phyloP scores from a whole-genome alignment of 2,113 vertebrate species.

The Actenoides hombroni region DNA sequence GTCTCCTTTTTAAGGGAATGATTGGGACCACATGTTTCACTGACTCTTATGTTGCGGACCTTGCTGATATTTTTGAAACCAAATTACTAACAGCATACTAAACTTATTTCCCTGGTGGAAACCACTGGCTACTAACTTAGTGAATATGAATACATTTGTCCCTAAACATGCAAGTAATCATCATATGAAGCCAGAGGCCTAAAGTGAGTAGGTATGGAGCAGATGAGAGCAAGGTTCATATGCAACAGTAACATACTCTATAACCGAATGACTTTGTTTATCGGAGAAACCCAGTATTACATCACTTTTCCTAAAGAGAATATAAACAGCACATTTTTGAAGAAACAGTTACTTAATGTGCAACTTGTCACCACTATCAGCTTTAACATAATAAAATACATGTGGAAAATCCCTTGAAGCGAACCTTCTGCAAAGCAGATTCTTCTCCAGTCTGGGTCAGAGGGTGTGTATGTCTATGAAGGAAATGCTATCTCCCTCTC shows the following conservation, averaged over 20 bases:
- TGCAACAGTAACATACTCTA: constrained; percentile 17
- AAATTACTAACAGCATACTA: constrained; percentile 72
- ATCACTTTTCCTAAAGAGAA: constrained; percentile 69
- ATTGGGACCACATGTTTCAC: constrained; percentile 78
- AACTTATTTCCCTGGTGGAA: constrained; percentile 78
- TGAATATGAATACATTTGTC: constrained; percentile 36
- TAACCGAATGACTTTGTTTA: constrained; percentile 65
- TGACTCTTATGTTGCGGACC: constrained; percentile 62
- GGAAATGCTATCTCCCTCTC: constrained; percentile 51
- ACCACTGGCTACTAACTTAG: constrained; percentile 74
- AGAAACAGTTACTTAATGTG: constrained; percentile 73
- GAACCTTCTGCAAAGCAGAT: constrained; percentile 60
- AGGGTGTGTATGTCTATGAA: constrained; percentile 65
- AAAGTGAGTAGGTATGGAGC: constrained; percentile 9
- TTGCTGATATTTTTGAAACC: constrained; percentile 61
- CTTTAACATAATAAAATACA: constrained; percentile 72
- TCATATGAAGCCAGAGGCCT: not conserved
- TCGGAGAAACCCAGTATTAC: constrained; percentile 62
- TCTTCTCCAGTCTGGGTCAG: constrained; percentile 59
- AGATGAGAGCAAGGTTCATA: constrained; percentile 20
- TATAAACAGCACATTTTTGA: constrained; percentile 69
- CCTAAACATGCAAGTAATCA: constrained; percentile 63
- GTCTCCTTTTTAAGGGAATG: constrained; percentile 72
- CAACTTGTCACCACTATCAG: constrained; percentile 74
- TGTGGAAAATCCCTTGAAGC: constrained; percentile 72